Base-by-base conservation (phyloP, 2,888 invertebrate genomes). In the Oxycera nigricornis region DNA sequence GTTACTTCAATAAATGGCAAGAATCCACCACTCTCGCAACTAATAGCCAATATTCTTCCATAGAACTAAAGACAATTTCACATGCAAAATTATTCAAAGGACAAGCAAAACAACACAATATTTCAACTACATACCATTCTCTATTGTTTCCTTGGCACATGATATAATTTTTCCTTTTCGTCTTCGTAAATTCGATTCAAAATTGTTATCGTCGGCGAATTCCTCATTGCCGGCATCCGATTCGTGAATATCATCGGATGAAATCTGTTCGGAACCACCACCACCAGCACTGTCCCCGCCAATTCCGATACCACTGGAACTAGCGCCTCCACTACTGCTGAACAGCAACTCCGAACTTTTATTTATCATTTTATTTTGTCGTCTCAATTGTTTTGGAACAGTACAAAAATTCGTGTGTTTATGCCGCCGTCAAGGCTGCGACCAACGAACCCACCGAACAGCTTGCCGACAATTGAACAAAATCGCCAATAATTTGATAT, bases 61-160 rank as follows among this genome's bases (percentile, higher is more conserved):
- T n/a, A n/a, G n/a, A n/a, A n/a, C n/a, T n/a, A n/a, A n/a, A n/a
- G n/a, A n/a, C n/a, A n/a, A n/a, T n/a, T 9, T 39, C 39, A 39
- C 7, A 9, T 9, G 0, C 39, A 39, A 39, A 39, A 39, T 14
- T 9, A 39, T 39, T 39, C 39, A 7, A 30, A 52, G 24, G 22
- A 72, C 14, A 72, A 22, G 55, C 22, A 28, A 57, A 72, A 46
- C 22, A 46, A 20, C 4, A 11, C 20, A 17, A 52, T 22, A 28
- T 31, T 50, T 17, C 24, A 31, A 57, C 26, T 70, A 80, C 83
- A 82, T 78, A 85, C 86, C 86, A 77, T 85, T 84, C 80, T 86
- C 86, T 77, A 86, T 85, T 68, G 85, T 86, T 80, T 86, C 86
- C 81, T 86, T 86, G 80, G 86, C 86, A 82, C 86, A 85, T 75